Conservation (phyloP, 37 sponge, comb jelly and placozoan species). For the Halisarca cf. caerulea region DNA sequence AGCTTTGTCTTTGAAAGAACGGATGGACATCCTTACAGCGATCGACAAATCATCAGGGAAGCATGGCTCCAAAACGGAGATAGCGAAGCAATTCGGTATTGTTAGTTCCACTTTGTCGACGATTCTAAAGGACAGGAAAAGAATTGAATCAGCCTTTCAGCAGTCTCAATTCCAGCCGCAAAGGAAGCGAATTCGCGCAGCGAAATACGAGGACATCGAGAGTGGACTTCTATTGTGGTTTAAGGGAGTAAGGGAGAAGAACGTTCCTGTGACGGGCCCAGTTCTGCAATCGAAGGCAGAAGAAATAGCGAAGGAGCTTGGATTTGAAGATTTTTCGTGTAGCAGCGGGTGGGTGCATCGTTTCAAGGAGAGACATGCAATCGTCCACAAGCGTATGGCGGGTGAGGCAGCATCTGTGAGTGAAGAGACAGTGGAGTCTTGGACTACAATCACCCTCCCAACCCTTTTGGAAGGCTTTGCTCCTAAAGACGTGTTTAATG, state of each 20-base stretch:
- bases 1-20: too few relatives aligned
- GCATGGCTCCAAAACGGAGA: too few relatives aligned
- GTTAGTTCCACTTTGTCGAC: too few relatives aligned
- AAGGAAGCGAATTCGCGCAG: not conserved
- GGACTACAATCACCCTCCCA: not conserved
- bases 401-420: not conserved
- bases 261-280: not conserved
- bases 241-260: not conserved
- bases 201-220: not conserved
- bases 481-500: not conserved
- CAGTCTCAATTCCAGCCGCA: not conserved
- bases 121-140: too few relatives aligned
- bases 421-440: not conserved
- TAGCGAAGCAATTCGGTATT: too few relatives aligned
- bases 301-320: not conserved
- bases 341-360: constrained; percentile 9
- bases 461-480: not conserved
- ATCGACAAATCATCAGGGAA: too few relatives aligned
- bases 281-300: not conserved
- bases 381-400: not conserved
- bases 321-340: not conserved
- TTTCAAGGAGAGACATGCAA: not conserved
- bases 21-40: too few relatives aligned
- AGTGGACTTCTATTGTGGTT: not conserved
- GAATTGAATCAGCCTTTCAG: not conserved